Base-by-base conservation (phyloP, 2,888 invertebrate genomes). In the Tenodera sinensis region DNA sequence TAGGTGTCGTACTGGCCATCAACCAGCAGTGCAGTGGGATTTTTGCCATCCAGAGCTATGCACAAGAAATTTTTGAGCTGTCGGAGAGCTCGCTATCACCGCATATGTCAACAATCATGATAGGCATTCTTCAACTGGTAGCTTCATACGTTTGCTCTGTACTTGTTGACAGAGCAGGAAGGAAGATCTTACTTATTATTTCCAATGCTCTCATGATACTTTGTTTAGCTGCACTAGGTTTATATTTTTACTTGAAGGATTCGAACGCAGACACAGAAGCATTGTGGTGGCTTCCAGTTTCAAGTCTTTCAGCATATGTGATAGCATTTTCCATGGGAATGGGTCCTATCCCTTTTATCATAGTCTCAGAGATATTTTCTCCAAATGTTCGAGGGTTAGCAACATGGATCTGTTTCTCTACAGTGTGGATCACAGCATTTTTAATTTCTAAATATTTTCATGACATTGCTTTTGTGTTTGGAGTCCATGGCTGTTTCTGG, bases 11-110 rank as follows among this genome's bases (percentile, higher is more conserved):
- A 28, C 91, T 94, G 25, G 92, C 93, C 88, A 90, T 92, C 42
- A 93, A 93, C 34, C 94, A 94, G 91, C 94, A 94, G 90, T 90
- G 93, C 3, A 92, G 93, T 85, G 94, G 94, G 28, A 93, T 94
- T 89, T 92, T 93, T 27, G 93, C 93, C 1, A 93, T 94, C 91
- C 92, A 94, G 89, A 92, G 92, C n/a, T 92, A 92, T 90, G 91
- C 93, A 6, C 92, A 92, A 7, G 91, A 91, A 12, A 93, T 93
- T 85, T 92, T 93, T 88, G 84, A 92, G 88, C 92, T 92, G 27
- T 91, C 92, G 7, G 92, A 92, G 0, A 92, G 91, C 83, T 89
- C 90, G 0, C 42, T 92, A 27, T 91, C 92, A 0, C 92, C 92
- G 2, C 91, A 92, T 71, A 88, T 90, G 15, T 93, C 93, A 8